Evolutionary conservation across 2,888 invertebrate species (phyloP).

Genomic region (Synergus laeviventris): DNA sequence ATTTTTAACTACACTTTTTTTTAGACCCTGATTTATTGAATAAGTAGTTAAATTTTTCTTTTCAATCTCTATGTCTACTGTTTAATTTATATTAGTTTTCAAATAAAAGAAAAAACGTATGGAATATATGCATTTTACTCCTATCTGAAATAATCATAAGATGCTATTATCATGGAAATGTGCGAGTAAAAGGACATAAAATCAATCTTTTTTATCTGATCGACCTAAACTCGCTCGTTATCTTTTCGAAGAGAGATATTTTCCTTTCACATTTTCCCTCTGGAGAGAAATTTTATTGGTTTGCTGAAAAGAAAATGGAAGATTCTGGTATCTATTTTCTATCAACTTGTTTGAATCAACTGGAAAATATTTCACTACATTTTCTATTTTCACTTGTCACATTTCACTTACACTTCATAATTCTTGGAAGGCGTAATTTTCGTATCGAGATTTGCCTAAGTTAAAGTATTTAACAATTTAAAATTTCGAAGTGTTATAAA

Average conservation of each 20-base stretch:
- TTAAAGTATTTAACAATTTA: too few species aligned
- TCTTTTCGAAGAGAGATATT: not conserved
- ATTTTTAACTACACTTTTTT: too few species aligned
- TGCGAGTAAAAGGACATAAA: not conserved
- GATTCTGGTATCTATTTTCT: not conserved
- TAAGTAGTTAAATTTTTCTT: too few species aligned
- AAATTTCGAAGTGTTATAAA: too few species aligned
- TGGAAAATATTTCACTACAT: too few species aligned
- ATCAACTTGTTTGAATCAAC: not conserved
- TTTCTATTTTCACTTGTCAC: too few species aligned
- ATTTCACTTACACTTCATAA: too few species aligned
- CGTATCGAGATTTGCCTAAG: too few species aligned
- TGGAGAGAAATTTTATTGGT: not conserved
- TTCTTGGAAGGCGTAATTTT: too few species aligned
- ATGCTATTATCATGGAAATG: constrained; percentile 17
- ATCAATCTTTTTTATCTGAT: constrained; percentile 11
- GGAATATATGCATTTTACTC: not conserved
- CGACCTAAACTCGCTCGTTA: not conserved
- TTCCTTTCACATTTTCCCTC: constrained; percentile 1
- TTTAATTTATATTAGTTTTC: not conserved
- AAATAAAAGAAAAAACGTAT: not conserved
- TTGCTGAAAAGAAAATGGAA: not conserved
- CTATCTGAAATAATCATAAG: not conserved
- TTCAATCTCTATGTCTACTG: too few species aligned
- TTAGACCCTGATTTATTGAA: too few species aligned